phyloP scores from a whole-genome alignment of 2,113 vertebrate genomes.

The Oncorhynchus tshawytscha region DNA sequence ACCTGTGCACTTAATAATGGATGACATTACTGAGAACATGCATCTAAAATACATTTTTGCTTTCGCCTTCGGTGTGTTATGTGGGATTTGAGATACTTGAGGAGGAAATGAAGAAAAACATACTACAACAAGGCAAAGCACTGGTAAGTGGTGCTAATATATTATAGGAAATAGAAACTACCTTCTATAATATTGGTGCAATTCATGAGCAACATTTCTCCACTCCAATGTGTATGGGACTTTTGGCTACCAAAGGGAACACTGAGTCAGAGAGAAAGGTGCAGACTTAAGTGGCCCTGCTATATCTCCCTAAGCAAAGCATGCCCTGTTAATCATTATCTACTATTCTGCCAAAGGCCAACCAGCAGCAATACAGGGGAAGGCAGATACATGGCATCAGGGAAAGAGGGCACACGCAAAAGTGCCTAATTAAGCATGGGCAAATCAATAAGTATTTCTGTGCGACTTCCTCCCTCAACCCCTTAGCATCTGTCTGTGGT shows the following conservation, averaged over 20 bases:
- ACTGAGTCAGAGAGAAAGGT: conserved; percentile 26
- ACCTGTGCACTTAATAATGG: conserved; percentile 31
- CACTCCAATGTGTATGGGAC: conserved; percentile 28
- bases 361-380: conserved; percentile 31
- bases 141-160: no score
- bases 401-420: conserved; percentile 30
- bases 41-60: no score
- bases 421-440: conserved; percentile 47
- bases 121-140: no score
- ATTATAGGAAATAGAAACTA: no score
- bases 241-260: conserved; percentile 10
- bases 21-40: neutral
- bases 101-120: no score
- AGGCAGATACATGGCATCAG: conserved; percentile 37
- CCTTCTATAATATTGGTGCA: no score
- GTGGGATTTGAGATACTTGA: neutral
- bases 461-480: conserved; percentile 37
- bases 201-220: no score
- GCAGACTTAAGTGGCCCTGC: conserved; percentile 33
- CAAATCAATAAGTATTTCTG: conserved; percentile 53
- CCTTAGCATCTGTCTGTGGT: conserved; percentile 19
- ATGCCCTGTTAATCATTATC: conserved; percentile 59
- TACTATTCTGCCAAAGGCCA: conserved; percentile 32
- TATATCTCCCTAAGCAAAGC: conserved; percentile 34
- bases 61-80: neutral